Evolutionary conservation across 2,113 vertebrate genomes (phyloP), one percentile per base, ranked within the genome.

Genomic region (Perca fluviatilis): DNA sequence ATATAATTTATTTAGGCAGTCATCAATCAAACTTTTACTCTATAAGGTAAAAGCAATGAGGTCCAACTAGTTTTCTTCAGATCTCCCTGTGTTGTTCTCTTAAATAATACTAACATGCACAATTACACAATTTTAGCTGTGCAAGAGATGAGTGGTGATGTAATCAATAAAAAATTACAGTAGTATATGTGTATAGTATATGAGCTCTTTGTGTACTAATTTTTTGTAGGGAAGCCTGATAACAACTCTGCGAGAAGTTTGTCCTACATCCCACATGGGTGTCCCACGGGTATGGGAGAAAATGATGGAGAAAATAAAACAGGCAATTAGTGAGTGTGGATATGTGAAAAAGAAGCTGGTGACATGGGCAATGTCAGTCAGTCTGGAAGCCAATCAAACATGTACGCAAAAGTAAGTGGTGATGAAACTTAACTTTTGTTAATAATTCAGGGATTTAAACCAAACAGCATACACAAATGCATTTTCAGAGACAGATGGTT

Each of bases 281-380:
- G 97, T 98, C 49, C 97, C 97, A 0, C 93, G 97, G 2, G 96
- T 98, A 5, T 98, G 97, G 97, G 97, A 98, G 94, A 98, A 98
- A 90, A 97, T 98, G 33, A 98, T 98, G 97, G 97, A 98, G 88
- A 95, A 94, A 49, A 96, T 98, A 83, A 97, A 96, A 86, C 96
- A 96, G 54, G 94, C 53, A 40, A 93, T 90, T 0, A 93, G 96
- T 65, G 96, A 94, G 88, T 94, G 95, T 30, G 95, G 97, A 61
- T 96, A 96, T 82, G 6, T 98, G 86, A 95, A 95, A 83, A 97
- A 91, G 92, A 97, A 96, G 85, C 89, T 98, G 87, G 83, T 97
- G 6, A 95, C 95, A 3, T 98, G 96, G 97, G 97, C 97, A 43
- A 97, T 96, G 96, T 95, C 96, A 1, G 93, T 97, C 83, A 95